Percentiles rank a stretch among this genome's conserved stretches.
phyloP scores from a whole-genome alignment of 37 sponge, comb jelly and placozoan species.

The Bolinopsis microptera region DNA sequence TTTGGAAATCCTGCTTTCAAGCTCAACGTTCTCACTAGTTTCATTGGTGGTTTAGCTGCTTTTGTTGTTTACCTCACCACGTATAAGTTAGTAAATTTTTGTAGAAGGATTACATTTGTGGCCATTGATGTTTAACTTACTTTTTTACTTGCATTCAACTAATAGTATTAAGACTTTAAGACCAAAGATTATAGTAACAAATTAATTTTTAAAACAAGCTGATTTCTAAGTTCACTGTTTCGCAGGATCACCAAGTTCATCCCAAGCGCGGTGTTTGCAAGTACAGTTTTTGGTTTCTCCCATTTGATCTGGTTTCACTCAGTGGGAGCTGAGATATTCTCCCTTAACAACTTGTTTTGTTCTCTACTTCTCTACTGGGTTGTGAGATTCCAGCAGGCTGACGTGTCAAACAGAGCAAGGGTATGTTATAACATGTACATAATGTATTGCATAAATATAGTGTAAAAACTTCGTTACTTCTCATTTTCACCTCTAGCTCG shows the following conservation, averaged over 20 bases:
- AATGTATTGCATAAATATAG: too few species aligned
- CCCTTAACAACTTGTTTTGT: conserved; percentile 56
- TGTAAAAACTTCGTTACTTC: too few species aligned
- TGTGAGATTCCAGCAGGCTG: conserved; percentile 46
- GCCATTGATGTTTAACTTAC: not conserved
- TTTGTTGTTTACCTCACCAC: conserved; percentile 41
- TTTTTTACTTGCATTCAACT: not conserved
- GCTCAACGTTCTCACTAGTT: conserved; percentile 28
- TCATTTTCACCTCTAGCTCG: too few species aligned
- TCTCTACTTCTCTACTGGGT: conserved; percentile 25
- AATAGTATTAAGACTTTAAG: too few species aligned
- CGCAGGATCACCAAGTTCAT: conserved; percentile 51
- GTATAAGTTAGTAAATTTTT: conserved; percentile 11
- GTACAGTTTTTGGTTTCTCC: conserved; percentile 57
- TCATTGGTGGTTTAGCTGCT: conserved; percentile 58
- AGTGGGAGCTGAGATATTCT: conserved; percentile 53
- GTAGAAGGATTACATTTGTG: not conserved
- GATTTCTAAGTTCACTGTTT: not conserved
- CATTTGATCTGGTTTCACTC: conserved; percentile 65
- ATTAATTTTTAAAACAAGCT: not conserved
- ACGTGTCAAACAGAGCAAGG: not conserved
- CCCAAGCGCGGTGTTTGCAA: conserved; percentile 55
- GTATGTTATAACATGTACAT: too few species aligned
- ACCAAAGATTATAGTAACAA: not conserved
- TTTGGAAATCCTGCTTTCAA: conserved; percentile 62